Evolutionary conservation across 1,140 invertebrate genomes (phyloP), one percentile per base, ranked within the genome.

Genomic region (Drosophila tsacasi): DNA sequence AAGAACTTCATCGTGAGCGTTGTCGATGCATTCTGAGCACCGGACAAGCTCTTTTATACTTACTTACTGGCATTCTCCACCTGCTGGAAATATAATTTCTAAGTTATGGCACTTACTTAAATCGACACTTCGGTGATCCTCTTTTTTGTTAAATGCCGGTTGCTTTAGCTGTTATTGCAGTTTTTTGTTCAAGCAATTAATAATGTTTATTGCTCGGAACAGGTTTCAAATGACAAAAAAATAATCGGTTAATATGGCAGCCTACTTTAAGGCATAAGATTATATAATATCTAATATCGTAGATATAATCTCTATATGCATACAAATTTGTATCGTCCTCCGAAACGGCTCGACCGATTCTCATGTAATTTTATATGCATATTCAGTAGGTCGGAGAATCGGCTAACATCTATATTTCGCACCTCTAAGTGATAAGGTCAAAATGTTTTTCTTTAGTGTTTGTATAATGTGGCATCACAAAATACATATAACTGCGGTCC

Each of bases 1-100:
- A 71, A 68, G 63, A 71, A 71, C 32, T 71, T 71, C 67, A 71
- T 71, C 12, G 63, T 68, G 35, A 21, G 9, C 4, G 37, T 25
- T 55, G 13, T 71, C 12, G 67, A 71, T 68, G 39, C 32, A 37
- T 25, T 71, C 37, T 71, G 64, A 12, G 23, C 7, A 25, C 17
- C 32, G 23, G 17, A 15, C 21, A 15, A 30, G 27, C 17, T 39
- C 67, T 71, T 71, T 55, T 71, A 71, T 71, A 71, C 39, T 15
- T 12, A 54, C 10, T 30, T 5, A 3, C 19, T 32, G 8, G 39
- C n/a, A 9, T 17, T 65, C 19, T 57, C 21, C 54, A 23, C 23
- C 23, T 13, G 47, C 12, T 27, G 44, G 12, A 32, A 10, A 49
- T 68, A 15, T 15, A 64, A 64, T 35, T 35, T 23, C 4, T 67